phyloP scores from a whole-genome alignment of 53 echinoderm and acorn worm genomes.

The Temnopleurus reevesii region DNA sequence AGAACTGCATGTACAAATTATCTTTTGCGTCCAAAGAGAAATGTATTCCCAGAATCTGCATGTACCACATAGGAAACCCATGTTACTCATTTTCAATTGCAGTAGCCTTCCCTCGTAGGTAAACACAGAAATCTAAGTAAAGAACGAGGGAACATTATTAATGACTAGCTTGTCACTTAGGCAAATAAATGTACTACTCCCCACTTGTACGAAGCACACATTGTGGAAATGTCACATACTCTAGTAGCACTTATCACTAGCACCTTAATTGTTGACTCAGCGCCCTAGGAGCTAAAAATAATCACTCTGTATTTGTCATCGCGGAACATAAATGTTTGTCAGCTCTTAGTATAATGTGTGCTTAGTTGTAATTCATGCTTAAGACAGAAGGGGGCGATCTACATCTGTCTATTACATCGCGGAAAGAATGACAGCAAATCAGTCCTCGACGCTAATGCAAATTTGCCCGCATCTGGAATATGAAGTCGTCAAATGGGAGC shows the following conservation, averaged over 20 bases:
- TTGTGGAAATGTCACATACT: conserved; percentile 31
- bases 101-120: too few relatives aligned
- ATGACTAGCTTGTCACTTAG: not conserved
- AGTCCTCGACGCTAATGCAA: conserved; percentile 15
- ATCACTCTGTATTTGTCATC: conserved; percentile 5
- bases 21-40: too few relatives aligned
- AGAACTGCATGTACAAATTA: too few relatives aligned
- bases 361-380: conserved; percentile 21
- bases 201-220: conserved; percentile 5
- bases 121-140: not conserved
- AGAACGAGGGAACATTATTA: not conserved
- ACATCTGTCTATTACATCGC: conserved; percentile 22
- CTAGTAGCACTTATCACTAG: not conserved
- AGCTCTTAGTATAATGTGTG: conserved; percentile 1
- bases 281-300: conserved; percentile 4
- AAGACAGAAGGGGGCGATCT: conserved; percentile 15
- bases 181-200: not conserved
- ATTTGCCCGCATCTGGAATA: conserved; percentile 36
- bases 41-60: too few relatives aligned
- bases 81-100: too few relatives aligned
- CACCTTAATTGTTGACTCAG: conserved; percentile 30
- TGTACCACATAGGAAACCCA: too few relatives aligned
- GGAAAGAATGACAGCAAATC: conserved; percentile 28
- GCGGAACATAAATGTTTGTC: conserved; percentile 22
- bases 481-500: conserved; percentile 3